Evolutionary conservation across 2,113 vertebrate genomes (phyloP).

Genomic region (Gobiocypris rarus): DNA sequence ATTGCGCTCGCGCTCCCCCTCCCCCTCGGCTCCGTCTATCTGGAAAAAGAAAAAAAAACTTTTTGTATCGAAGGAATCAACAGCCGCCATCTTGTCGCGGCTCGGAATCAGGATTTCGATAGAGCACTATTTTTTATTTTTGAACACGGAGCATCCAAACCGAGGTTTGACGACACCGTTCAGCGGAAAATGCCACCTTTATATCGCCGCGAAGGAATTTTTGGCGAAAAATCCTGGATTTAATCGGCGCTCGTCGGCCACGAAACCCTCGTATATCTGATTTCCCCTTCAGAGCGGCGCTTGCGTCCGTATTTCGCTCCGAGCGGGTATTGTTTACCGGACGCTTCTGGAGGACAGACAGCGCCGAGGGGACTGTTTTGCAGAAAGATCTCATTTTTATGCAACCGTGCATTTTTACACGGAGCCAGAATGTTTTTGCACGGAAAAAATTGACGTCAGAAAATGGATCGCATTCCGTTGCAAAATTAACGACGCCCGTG

Average conservation of each 20-base stretch:
- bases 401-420: slow-evolving; percentile 72
- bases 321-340: slow-evolving; percentile 74
- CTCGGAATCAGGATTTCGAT: slow-evolving; percentile 87
- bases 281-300: slow-evolving; percentile 80
- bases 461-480: slow-evolving; percentile 71
- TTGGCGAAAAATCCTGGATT: slow-evolving; percentile 69
- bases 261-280: slow-evolving; percentile 76
- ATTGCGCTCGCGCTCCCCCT: slow-evolving; percentile 84
- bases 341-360: slow-evolving; percentile 60
- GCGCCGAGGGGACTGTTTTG: slow-evolving; percentile 64
- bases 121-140: slow-evolving; percentile 72
- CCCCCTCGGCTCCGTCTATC: slow-evolving; percentile 75
- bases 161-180: slow-evolving; percentile 74
- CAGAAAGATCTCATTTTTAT: slow-evolving; percentile 65
- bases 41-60: slow-evolving; percentile 90
- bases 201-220: slow-evolving; percentile 67
- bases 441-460: slow-evolving; percentile 78
- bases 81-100: slow-evolving; percentile 97
- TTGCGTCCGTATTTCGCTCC: slow-evolving; percentile 72
- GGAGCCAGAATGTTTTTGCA: slow-evolving; percentile 72
- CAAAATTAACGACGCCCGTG: slow-evolving; percentile 67
- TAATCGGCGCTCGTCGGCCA: slow-evolving; percentile 73
- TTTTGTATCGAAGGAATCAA: slow-evolving; percentile 94
- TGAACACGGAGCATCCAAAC: slow-evolving; percentile 70
- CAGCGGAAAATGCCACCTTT: slow-evolving; percentile 62